Evolutionary conservation across 2,797 vertebrate genomes (phyloP), one percentile per base, ranked within the genome.

Genomic region (Loriculus beryllinus): DNA sequence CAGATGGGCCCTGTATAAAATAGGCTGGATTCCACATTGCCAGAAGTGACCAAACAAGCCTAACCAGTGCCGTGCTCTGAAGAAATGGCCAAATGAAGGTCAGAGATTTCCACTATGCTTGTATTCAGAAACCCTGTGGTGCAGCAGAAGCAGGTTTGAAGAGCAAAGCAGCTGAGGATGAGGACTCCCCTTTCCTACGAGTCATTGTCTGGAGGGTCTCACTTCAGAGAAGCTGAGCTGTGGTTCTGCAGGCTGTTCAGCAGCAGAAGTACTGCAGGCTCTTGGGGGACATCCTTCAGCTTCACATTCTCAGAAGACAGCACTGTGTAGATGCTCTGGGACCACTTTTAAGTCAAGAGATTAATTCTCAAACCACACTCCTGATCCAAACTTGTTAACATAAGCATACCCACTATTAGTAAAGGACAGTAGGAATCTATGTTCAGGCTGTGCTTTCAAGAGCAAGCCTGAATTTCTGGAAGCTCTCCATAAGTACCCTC

Each of bases 31-130:
- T 95, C 88, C 88, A 64, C 40, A 3, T 9, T 17, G 18, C 43
- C 62, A 82, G 19, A 62, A 91, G 86, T 25, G 74, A 81, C 84
- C 76, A 65, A 94, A 96, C 91, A 48, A 94, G 93, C 92, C 82
- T 47, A 87, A 71, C 72, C 76, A 81, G 78, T 4, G 25, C 57
- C 17, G 6, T 0, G 1, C 47, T 39, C 86, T 8, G 25, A 56
- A 78, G 72, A 57, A 91, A 82, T 5, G 19, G 22, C 12, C 57
- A 48, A 10, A 17, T 3, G 57, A 82, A 91, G 56, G 82, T 35
- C 68, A 87, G 25, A 78, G 31, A 65, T 59, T 47, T 49, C 54
- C 72, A 31, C 76, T 19, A 0, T 4, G 29, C 7, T 19, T 51
- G 18, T 31, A 22, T 40, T 3, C 26, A 4, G 40, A 29, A n/a